phyloP scores from a whole-genome alignment of 2,797 vertebrate species.

The Chaetodon trifasciatus region DNA sequence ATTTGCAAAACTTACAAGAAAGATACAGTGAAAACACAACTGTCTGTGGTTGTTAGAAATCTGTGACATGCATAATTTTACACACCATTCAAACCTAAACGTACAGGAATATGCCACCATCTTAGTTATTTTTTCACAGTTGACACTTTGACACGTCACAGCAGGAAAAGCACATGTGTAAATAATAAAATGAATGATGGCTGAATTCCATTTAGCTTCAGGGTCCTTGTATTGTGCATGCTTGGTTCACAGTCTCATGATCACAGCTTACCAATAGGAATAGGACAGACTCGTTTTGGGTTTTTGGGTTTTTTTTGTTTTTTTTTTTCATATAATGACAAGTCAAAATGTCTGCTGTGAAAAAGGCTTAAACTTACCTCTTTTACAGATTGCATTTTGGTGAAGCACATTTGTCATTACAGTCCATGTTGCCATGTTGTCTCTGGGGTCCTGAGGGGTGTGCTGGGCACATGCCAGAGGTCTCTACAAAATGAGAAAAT shows the following conservation, averaged over 20 bases:
- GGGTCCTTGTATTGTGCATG: background rate
- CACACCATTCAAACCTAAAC: background rate
- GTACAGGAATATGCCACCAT: background rate
- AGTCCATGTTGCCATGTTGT: background rate
- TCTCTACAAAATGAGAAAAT: background rate
- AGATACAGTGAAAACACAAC: conserved; percentile 10
- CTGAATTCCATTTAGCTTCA: background rate
- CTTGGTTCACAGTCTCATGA: background rate
- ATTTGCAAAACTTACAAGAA: conserved; percentile 18
- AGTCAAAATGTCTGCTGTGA: background rate
- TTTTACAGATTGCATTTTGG: background rate
- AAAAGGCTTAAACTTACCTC: background rate
- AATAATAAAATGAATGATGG: background rate
- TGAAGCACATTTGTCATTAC: background rate
- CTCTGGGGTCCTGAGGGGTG: background rate
- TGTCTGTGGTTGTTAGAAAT: background rate
- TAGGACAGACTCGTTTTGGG: background rate
- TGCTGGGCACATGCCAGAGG: background rate
- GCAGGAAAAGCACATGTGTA: background rate
- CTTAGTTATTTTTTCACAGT: background rate
- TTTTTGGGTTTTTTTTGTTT: too few relatives aligned
- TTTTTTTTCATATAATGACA: background rate
- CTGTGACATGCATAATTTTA: background rate
- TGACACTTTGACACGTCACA: background rate
- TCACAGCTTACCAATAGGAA: background rate